These are phyloP conservation scores for Drosophila ohnishii DNA, from an alignment of 1,140 invertebrate species.

Conservation along the genomic window DNA sequence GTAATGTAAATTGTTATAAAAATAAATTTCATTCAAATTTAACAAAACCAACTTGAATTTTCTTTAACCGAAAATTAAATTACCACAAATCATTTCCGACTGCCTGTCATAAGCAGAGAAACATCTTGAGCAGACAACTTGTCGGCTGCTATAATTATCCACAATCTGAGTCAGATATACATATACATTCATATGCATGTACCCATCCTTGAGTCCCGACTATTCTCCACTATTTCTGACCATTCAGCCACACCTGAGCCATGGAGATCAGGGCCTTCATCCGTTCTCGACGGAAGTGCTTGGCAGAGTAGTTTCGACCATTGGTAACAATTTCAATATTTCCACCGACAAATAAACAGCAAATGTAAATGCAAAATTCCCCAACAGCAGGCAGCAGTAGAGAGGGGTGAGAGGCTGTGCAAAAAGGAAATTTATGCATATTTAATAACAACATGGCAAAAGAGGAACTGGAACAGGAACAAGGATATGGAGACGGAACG, in stretches of 20 bases:
- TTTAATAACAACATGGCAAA: constrained; percentile 73
- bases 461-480: constrained; percentile 12
- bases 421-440: constrained; percentile 80
- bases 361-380: constrained; percentile 74
- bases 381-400: constrained; percentile 20
- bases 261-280: constrained; percentile 7
- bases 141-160: constrained; percentile 33
- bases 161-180: constrained; percentile 1
- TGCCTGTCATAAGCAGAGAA: constrained; percentile 3
- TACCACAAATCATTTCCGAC: constrained; percentile 11
- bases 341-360: constrained; percentile 76
- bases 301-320: constrained; percentile 20
- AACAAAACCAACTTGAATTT: not conserved
- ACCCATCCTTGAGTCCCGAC: not conserved
- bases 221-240: constrained; percentile 10
- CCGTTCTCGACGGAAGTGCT: constrained; percentile 18
- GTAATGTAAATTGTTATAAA: no score
- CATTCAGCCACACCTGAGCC: constrained; percentile 33
- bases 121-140: constrained; percentile 18
- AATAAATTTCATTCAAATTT: not conserved
- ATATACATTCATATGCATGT: not conserved
- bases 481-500: constrained; percentile 41
- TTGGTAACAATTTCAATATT: constrained; percentile 75
- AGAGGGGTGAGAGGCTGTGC: constrained; percentile 15
- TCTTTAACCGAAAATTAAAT: not conserved